Evolutionary conservation across 1,140 invertebrate species (phyloP).

Genomic region (Trichomalopsis sarcophagae): DNA sequence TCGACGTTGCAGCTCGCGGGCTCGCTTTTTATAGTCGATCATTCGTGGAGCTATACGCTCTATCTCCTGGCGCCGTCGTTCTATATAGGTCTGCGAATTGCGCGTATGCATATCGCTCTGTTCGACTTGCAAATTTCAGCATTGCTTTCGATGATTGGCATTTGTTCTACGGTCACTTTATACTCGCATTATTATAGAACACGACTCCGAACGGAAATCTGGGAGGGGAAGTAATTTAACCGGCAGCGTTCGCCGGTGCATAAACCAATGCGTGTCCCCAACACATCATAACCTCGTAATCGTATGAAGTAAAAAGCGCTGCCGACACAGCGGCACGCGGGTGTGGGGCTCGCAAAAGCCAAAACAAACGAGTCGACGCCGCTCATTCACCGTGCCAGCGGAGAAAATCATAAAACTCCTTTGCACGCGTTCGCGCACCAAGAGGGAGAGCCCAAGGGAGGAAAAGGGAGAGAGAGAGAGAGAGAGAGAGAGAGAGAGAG

Average conservation of each 20-base stretch:
- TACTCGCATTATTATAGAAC: too few species aligned
- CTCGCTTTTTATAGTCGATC: conserved; percentile 9
- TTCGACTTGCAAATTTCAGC: neutral
- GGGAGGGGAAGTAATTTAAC: neutral
- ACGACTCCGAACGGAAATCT: neutral
- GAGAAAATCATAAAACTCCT: conserved; percentile 32
- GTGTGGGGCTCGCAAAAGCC: neutral
- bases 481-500: neutral
- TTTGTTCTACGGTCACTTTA: too few species aligned
- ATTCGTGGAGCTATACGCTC: neutral
- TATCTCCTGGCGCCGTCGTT: neutral
- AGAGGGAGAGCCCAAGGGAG: neutral
- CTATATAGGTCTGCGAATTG: neutral
- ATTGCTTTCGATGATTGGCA: neutral
- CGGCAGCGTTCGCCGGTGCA: neutral
- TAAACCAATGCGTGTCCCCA: neutral
- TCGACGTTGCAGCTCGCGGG: too few species aligned
- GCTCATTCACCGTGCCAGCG: neutral
- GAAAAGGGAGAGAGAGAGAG: neutral
- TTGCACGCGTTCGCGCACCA: conserved; percentile 3
- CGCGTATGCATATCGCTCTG: neutral
- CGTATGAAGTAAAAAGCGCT: neutral
- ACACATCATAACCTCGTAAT: neutral
- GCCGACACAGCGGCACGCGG: neutral
- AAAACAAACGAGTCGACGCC: neutral